Evolutionary conservation across 2,888 invertebrate species (phyloP), one percentile per base, ranked within the genome.

Genomic region (Myopa tessellatipennis): DNA sequence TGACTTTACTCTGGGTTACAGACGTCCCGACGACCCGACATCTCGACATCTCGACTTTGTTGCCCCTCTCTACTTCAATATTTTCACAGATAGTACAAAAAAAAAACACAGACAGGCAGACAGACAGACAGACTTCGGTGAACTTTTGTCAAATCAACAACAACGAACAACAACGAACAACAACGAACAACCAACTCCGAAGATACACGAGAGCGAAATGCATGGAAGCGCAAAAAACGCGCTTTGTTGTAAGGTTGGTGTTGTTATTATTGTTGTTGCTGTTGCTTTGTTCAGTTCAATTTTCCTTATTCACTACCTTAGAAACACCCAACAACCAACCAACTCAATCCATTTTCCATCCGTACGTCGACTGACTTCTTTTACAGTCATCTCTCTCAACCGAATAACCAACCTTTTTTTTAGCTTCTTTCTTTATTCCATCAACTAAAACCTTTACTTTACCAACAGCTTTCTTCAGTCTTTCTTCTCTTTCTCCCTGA

Each of bases 71-170:
- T 7, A 38, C 67, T 58, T 38, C 16, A 34, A 34, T 58, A 69
- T 14, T 55, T 55, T 50, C 14, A 12, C 45, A 50, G 69, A 69
- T 61, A 72, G 26, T 26, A 26, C 26, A 26, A 26, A 26, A 72
- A 63, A 65, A 74, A 50, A 63, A n/a, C 45, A n/a, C n/a, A n/a
- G n/a, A n/a, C n/a, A n/a, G n/a, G n/a, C n/a, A 10, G 26, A 26
- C 10, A 45, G 45, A 6, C 45, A 45, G 45, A 45, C 45, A 52
- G 74, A 74, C 74, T 74, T 16, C 52, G 10, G 14, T 74, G 74
- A 74, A 74, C 74, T 74, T 52, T 65, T 26, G 65, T 63, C 65
- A 50, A 65, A 65, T n/a, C 55, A 55, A 16, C 14, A 52, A 3
- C 26, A 65, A 40, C 4, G 58, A 6, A 34, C n/a, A 58, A 36